Evolutionary conservation across 2,888 invertebrate genomes (phyloP).

Genomic region (Drosophila multiciliata): DNA sequence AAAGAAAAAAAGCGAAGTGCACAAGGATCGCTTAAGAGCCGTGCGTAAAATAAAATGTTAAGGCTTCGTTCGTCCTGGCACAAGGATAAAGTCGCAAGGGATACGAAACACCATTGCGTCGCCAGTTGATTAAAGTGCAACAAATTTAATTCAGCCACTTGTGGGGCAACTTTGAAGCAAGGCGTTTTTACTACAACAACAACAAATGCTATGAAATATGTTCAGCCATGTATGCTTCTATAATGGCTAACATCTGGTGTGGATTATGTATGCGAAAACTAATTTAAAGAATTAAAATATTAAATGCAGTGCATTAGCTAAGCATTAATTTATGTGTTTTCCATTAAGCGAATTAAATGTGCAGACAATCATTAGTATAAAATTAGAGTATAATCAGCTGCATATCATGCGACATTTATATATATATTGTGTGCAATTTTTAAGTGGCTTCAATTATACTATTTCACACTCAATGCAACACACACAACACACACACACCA

Average conservation of each 20-base stretch:
- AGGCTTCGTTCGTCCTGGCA: constrained; percentile 32
- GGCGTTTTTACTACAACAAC: neutral
- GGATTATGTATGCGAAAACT: neutral
- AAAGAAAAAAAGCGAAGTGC: constrained; percentile 47
- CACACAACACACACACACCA: constrained; percentile 3
- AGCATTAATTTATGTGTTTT: neutral
- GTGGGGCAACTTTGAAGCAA: constrained; percentile 15
- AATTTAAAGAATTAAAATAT: neutral
- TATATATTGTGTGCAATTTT: neutral
- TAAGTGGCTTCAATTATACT: constrained; percentile 9
- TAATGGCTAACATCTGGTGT: neutral
- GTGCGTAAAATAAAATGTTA: constrained; percentile 47
- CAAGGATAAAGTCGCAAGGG: constrained; percentile 23
- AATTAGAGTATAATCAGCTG: neutral
- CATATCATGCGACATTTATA: neutral
- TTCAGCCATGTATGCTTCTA: neutral
- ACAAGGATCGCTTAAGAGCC: constrained; percentile 38
- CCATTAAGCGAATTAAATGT: neutral
- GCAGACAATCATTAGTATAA: neutral
- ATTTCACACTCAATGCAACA: neutral
- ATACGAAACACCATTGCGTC: constrained; percentile 16
- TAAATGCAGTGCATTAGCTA: neutral
- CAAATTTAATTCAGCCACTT: constrained; percentile 54
- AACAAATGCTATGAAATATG: neutral
- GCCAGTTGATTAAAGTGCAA: constrained; percentile 66